Percentiles rank a stretch among this genome's conserved stretches.
Conservation (phyloP, 2,888 invertebrate species). For the Macaria notata region DNA sequence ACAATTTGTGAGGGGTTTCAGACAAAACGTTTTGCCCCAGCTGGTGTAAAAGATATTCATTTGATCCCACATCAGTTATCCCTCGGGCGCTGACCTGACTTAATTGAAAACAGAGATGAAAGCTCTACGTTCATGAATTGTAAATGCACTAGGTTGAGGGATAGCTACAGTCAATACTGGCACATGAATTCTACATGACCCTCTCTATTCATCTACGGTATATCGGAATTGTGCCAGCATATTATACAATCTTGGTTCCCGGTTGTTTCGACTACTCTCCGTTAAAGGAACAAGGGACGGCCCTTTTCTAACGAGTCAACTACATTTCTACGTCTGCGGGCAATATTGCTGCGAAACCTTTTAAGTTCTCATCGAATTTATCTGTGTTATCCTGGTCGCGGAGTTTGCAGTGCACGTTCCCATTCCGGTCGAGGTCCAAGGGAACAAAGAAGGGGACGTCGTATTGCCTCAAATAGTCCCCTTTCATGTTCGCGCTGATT, state of each 20-base stretch:
- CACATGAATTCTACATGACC: background rate
- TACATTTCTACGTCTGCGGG: slow-evolving; percentile 69
- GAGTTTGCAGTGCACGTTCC: slow-evolving; percentile 49
- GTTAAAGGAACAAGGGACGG: slow-evolving; percentile 16
- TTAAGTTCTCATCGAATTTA: slow-evolving; percentile 73
- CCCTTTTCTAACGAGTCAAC: slow-evolving; percentile 32
- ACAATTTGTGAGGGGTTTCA: background rate
- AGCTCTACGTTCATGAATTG: slow-evolving; percentile 17
- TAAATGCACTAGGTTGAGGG: background rate
- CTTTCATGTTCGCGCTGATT: slow-evolving; percentile 33
- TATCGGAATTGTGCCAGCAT: no score
- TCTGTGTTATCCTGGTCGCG: slow-evolving; percentile 47
- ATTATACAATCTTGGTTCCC: slow-evolving; percentile 4
- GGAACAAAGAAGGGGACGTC: slow-evolving; percentile 56
- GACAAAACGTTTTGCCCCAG: no score
- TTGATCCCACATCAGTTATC: no score
- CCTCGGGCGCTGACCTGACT: no score
- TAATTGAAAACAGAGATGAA: slow-evolving; percentile 17
- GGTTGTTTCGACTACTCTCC: background rate
- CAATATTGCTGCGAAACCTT: slow-evolving; percentile 73
- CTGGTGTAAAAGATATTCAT: no score
- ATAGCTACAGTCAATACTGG: background rate
- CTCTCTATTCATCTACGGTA: background rate
- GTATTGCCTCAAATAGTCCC: slow-evolving; percentile 39
- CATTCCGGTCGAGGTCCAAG: slow-evolving; percentile 50